These are phyloP conservation scores for Cerceris ruficornis DNA, from an alignment of 2,888 invertebrate species.

Conservation along the genomic window DNA sequence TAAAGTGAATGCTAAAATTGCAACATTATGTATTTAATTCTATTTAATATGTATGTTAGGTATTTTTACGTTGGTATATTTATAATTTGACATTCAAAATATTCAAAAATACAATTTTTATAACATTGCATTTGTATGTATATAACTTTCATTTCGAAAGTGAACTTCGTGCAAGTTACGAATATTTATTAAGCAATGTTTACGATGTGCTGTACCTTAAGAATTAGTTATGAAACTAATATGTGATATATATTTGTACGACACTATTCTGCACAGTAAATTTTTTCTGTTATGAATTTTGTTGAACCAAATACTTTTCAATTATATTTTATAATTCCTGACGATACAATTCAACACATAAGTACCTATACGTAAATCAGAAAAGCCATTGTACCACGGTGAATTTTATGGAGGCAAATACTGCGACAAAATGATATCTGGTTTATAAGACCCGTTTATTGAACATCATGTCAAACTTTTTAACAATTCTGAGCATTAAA, in stretches of 20 bases:
- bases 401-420: constrained; percentile 27
- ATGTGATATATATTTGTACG: constrained; percentile 24
- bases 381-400: constrained; percentile 22
- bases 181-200: constrained; percentile 20
- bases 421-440: constrained; percentile 21
- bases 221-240: constrained; percentile 39
- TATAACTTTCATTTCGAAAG: constrained; percentile 11
- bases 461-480: constrained; percentile 47
- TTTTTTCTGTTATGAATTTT: constrained; percentile 6
- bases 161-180: neutral
- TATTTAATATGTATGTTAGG: constrained; percentile 19
- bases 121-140: constrained; percentile 13
- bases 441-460: constrained; percentile 38
- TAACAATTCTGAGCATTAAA: constrained; percentile 44
- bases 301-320: constrained; percentile 23
- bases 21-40: constrained; percentile 1
- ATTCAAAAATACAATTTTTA: constrained; percentile 12
- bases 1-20: constrained; percentile 2
- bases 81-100: constrained; percentile 12
- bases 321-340: constrained; percentile 12
- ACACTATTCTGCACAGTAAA: constrained; percentile 26
- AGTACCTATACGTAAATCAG: constrained; percentile 7
- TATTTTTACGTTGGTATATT: constrained; percentile 22
- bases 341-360: constrained; percentile 1
- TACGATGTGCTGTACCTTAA: constrained; percentile 23